Conservation (phyloP, 2,113 vertebrate genomes). For the Phoenicopterus ruber region DNA sequence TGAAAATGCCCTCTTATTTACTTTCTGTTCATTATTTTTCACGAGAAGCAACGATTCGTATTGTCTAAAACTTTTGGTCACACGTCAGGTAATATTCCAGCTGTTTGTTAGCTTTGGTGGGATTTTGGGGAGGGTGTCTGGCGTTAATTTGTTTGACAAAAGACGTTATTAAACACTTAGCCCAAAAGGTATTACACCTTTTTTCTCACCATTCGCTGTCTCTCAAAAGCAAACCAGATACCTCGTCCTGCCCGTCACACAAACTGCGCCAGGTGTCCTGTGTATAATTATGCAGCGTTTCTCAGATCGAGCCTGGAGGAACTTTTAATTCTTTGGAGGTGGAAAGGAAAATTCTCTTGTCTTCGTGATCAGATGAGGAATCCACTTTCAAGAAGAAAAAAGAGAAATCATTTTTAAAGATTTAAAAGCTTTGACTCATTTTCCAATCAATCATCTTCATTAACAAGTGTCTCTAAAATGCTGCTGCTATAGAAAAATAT, state of each 20-base stretch:
- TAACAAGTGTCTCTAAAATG: constrained; percentile 55
- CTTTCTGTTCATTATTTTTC: background rate
- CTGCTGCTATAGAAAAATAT: constrained; percentile 43
- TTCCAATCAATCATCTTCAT: constrained; percentile 64
- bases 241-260: constrained; percentile 10
- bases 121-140: background rate
- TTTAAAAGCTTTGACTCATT: constrained; percentile 69
- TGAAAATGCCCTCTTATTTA: background rate
- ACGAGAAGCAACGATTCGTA: background rate
- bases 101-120: background rate
- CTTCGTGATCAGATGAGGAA: constrained; percentile 32
- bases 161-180: constrained; percentile 27
- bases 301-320: constrained; percentile 16
- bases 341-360: constrained; percentile 33
- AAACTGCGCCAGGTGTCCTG: background rate
- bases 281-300: background rate
- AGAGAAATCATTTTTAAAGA: background rate
- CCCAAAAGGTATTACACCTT: background rate
- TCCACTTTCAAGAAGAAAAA: background rate
- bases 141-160: constrained; percentile 57
- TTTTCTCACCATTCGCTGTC: background rate
- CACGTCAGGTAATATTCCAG: background rate
- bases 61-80: background rate
- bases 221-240: background rate
- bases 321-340: constrained; percentile 18